Evolutionary conservation across 2,888 invertebrate genomes (phyloP).

Genomic region (Cistogaster globosa): DNA sequence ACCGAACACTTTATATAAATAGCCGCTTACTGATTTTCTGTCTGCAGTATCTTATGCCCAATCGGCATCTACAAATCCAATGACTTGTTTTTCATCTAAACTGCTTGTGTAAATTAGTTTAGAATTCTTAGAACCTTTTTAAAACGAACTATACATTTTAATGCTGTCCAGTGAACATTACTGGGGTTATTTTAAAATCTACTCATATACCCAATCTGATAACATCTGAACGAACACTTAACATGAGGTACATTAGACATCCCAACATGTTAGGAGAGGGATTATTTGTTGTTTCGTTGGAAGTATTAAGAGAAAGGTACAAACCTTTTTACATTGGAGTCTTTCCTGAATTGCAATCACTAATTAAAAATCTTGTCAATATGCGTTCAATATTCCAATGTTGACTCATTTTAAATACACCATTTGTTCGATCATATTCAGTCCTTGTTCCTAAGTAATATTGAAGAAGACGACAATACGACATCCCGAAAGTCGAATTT

Average conservation of each 20-base stretch:
- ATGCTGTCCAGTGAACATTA: too few relatives aligned
- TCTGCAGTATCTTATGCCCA: slow-evolving; percentile 5
- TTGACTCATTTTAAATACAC: not conserved
- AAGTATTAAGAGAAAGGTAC: slow-evolving; percentile 4
- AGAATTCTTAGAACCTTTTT: not conserved
- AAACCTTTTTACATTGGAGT: slow-evolving; percentile 29
- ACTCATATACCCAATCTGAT: slow-evolving; percentile 4
- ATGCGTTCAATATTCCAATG: not conserved
- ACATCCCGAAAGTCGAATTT: too few relatives aligned
- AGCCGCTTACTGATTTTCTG: slow-evolving; percentile 4
- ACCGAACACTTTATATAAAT: not conserved
- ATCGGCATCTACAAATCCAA: not conserved
- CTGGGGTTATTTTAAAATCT: too few relatives aligned
- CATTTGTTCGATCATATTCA: not conserved
- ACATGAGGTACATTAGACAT: slow-evolving; percentile 15
- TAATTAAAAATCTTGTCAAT: not conserved
- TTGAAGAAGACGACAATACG: too few relatives aligned
- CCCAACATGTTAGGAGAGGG: slow-evolving; percentile 11
- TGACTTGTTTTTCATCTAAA: not conserved
- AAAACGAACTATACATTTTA: too few relatives aligned
- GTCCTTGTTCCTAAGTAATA: not conserved
- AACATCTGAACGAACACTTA: too few relatives aligned
- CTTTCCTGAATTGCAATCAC: not conserved
- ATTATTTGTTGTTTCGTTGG: slow-evolving; percentile 11
- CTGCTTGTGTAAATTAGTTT: not conserved